Evolutionary conservation across 2,113 vertebrate species (phyloP), one percentile per base, ranked within the genome.

Genomic region (Amblyornis subalaris): DNA sequence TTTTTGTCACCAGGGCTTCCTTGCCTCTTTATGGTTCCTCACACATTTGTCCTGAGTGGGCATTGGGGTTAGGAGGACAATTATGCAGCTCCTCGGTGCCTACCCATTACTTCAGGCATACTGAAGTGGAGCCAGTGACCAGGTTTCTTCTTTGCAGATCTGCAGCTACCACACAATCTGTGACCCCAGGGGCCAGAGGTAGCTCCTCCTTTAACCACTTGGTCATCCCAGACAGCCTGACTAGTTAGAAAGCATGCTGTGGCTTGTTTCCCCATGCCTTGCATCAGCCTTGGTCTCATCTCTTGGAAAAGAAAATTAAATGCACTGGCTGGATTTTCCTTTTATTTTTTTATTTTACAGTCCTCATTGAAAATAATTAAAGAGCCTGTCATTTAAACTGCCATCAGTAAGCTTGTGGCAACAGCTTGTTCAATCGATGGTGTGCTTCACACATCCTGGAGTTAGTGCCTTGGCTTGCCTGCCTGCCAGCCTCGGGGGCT

Each of bases 361-460:
- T 71, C 51, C n/a, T 94, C 20, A 44, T 25, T 79, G 77, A 44
- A 75, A 70, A 36, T 65, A 85, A 58, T 70, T 73, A 66, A 89
- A 70, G 25, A 92, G 29, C 57, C 19, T 89, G 66, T 69, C 40
- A 79, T 54, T 88, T 94, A 93, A 89, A 88, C 23, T 79, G 71
- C 50, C 58, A 50, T 72, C 80, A 44, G 25, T 81, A 65, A 85
- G 53, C 70, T 57, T 7, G 2, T 82, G 89, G 88, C 72, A 88
- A 53, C 50, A 92, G 44, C 64, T 71, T 5, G 3, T 88, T 76
- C 74, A 74, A 84, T 71, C 4, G 0, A 93, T 71, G 72, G 70
- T 31, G 66, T 81, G 42, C 53, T 90, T 85, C 72, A 64, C 14
- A 28, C 31, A 51, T 77, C 62, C 76, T 74, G 64, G 42, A 79